Evolutionary conservation across 2,797 vertebrate genomes (phyloP).

Genomic region (Ambastaia sidthimunki): DNA sequence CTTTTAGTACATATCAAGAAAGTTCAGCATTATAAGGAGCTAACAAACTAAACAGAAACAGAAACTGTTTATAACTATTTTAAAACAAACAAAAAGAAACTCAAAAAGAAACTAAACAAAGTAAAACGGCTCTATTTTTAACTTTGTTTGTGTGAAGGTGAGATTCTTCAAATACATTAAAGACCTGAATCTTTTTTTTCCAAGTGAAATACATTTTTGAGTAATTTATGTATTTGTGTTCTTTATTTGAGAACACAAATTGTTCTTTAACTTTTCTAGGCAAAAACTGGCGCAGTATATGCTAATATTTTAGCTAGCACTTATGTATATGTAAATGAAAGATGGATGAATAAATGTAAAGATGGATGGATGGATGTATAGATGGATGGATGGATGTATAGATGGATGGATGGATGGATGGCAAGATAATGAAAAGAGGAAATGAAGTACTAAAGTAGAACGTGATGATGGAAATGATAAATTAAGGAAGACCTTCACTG

Average conservation of each 20-base stretch:
- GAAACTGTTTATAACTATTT: too few relatives aligned
- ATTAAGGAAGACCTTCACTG: slow-evolving; percentile 56
- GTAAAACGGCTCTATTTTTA: too few relatives aligned
- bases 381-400: slow-evolving; percentile 1
- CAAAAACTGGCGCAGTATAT: neutral
- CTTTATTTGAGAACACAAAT: neutral
- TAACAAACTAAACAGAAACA: too few relatives aligned
- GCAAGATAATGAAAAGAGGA: slow-evolving; percentile 23
- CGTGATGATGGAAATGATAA: slow-evolving; percentile 33
- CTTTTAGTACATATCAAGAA: too few relatives aligned
- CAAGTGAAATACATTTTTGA: neutral
- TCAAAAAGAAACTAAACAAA: too few relatives aligned
- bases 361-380: neutral
- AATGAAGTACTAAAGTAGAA: slow-evolving; percentile 32
- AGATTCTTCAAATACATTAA: neutral
- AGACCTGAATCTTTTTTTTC: neutral
- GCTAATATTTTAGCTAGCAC: slow-evolving; percentile 11
- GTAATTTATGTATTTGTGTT: neutral
- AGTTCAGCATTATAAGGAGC: too few relatives aligned
- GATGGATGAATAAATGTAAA: too few relatives aligned
- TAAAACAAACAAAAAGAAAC: too few relatives aligned
- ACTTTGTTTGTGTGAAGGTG: too few relatives aligned
- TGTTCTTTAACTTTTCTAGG: neutral
- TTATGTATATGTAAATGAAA: neutral
- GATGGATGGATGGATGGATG: neutral